These are phyloP conservation scores for Thera obeliscata DNA, from an alignment of 2,888 invertebrate species.

Conservation along the genomic window DNA sequence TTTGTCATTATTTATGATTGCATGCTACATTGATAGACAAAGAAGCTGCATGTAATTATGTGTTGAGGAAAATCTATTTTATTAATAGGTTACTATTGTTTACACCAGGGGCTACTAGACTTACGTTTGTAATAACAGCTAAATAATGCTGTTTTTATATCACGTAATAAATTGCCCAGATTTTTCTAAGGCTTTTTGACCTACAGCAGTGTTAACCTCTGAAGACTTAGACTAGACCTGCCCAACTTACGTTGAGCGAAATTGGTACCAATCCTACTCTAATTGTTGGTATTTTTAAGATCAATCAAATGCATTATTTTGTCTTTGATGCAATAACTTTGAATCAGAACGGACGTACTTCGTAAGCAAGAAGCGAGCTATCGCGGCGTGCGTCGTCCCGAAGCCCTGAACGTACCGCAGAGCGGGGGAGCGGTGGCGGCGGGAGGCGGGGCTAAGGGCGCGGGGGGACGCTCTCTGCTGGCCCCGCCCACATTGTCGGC, in stretches of 20 bases:
- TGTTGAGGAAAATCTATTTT: constrained; percentile 17
- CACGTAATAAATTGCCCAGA: too few relatives aligned
- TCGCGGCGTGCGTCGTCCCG: constrained; percentile 62
- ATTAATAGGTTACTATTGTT: constrained; percentile 4
- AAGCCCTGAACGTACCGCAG: constrained; percentile 65
- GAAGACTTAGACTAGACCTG: too few relatives aligned
- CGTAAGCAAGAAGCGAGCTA: constrained; percentile 54
- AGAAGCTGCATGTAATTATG: constrained; percentile 9
- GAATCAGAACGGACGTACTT: constrained; percentile 43
- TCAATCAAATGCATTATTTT: neutral
- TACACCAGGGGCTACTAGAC: neutral
- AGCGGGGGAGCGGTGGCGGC: constrained; percentile 57
- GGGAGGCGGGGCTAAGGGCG: constrained; percentile 15
- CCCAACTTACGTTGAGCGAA: too few relatives aligned
- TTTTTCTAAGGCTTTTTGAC: too few relatives aligned
- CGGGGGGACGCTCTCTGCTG: constrained; percentile 67
- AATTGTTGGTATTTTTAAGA: neutral
- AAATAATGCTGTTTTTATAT: neutral
- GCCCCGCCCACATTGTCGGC: constrained; percentile 65
- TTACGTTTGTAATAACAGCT: neutral
- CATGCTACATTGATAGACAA: constrained; percentile 11
- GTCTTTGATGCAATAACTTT: neutral
- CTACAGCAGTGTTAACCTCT: too few relatives aligned
- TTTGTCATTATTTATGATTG: constrained; percentile 22
- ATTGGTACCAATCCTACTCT: too few relatives aligned